Percentiles rank a stretch among this genome's conserved stretches.
Conservation (phyloP, 1,140 invertebrate genomes). For the Eciton burchellii region DNA sequence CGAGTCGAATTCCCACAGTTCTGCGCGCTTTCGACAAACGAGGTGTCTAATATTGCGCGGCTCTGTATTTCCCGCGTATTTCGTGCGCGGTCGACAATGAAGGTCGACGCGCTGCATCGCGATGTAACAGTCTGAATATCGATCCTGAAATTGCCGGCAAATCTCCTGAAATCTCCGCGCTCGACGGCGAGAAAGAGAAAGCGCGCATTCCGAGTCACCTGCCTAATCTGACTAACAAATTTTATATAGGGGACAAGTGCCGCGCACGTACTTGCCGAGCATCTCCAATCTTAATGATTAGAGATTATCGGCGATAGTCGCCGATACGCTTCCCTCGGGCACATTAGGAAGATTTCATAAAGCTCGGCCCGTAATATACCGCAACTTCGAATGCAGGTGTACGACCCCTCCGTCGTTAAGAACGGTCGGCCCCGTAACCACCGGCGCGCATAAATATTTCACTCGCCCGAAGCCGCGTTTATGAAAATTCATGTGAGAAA, state of each 20-base stretch:
- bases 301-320: conserved; percentile 33
- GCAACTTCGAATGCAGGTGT: conserved; percentile 47
- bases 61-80: too few relatives aligned
- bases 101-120: conserved; percentile 5
- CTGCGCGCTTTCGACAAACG: not conserved
- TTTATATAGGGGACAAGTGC: conserved; percentile 43
- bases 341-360: conserved; percentile 43
- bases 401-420: conserved; percentile 35
- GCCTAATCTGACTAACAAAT: conserved; percentile 72
- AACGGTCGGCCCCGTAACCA: conserved; percentile 5
- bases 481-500: conserved; percentile 16
- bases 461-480: not conserved
- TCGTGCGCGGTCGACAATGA: not conserved
- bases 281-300: conserved; percentile 41
- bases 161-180: too few relatives aligned
- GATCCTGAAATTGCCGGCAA: conserved; percentile 44
- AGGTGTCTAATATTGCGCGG: not conserved
- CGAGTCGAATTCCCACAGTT: not conserved
- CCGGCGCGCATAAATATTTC: conserved; percentile 40
- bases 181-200: conserved; percentile 15
- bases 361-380: not conserved
- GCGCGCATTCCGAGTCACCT: conserved; percentile 55
- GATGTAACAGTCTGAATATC: conserved; percentile 35
- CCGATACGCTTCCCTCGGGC: conserved; percentile 27
- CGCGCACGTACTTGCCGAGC: conserved; percentile 5